These are phyloP conservation scores for Lasioglossum marginatum DNA, from an alignment of 2,888 invertebrate species.

Conservation along the genomic window DNA sequence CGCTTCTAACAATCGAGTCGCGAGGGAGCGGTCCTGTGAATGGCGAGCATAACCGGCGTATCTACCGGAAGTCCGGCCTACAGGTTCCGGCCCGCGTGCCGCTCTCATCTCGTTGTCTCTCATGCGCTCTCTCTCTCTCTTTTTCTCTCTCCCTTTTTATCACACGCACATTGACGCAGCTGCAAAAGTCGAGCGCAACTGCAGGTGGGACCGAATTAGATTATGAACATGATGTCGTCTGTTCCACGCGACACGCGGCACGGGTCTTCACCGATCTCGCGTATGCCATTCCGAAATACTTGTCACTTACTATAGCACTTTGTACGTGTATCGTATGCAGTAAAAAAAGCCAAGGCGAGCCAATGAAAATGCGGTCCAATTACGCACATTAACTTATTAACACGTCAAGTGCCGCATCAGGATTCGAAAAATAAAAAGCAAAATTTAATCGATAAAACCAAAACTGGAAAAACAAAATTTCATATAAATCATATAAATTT, in stretches of 20 bases:
- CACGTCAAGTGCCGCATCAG: no score
- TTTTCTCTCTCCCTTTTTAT: conserved; percentile 45
- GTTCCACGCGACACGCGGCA: background rate
- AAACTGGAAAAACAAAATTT: no score
- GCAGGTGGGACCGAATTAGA: conserved; percentile 65
- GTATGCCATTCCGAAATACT: background rate
- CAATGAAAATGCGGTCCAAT: background rate
- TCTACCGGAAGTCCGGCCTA: conserved; percentile 85
- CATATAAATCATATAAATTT: no score
- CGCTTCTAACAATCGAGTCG: conserved; percentile 64
- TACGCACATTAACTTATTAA: background rate
- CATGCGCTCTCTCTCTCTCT: conserved; percentile 50
- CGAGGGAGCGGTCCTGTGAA: conserved; percentile 72
- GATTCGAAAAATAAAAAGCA: no score
- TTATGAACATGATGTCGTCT: conserved; percentile 49
- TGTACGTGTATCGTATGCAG: background rate
- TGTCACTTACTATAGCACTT: background rate
- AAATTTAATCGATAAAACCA: no score
- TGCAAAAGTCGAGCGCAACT: conserved; percentile 44
- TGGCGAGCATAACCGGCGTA: conserved; percentile 78
- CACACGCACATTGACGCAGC: conserved; percentile 62
- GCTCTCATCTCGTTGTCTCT: conserved; percentile 73
- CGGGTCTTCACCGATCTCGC: background rate
- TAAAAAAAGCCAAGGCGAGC: background rate
- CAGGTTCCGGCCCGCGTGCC: conserved; percentile 81